Base-by-base conservation (phyloP, 1,140 invertebrate species). In the Drosophila navojoa region DNA sequence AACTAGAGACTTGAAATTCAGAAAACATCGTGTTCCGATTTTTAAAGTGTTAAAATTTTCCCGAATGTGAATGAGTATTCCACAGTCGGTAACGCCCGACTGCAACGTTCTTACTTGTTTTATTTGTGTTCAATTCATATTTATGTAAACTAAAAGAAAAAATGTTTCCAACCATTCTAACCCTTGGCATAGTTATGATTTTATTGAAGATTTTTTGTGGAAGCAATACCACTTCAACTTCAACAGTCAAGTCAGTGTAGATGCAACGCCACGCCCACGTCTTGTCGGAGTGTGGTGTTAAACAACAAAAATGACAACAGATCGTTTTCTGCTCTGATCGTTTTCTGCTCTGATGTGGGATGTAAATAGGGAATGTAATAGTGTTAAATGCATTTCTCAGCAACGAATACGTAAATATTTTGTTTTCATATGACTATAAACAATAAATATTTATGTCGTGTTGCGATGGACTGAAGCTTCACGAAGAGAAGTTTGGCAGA, bases 361-460 rank as follows among this genome's bases (percentile, higher is more conserved):
- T 64, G 76, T 38, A 57, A 61, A 25, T 40, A 32, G 35, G 55
- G 38, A 15, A 15, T 15, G 10, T 32, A 25, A 58, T 52, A 72
- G 62, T 22, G 35, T 59, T 44, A 64, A 62, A 74, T 61, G 45
- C 35, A 38, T 57, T 79, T 80, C 54, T 66, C 63, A 47, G 47
- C 27, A 35, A 54, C 54, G 71, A 57, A 44, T 27, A 55, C 71
- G 67, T 82, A 82, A 87, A 87, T 89, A 79, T 89, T 89, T 71
- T 77, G 62, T 35, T 44, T 57, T 38, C 61, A 63, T 74, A 61
- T 60, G 60, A 35, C 42, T 47, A 62, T 62, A 71, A 71, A 68
- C 72, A 76, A 82, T 80, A 84, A 87, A 87, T 89, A 79, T 87
- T 82, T 89, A 79, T 74, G 68, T 60, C 53, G 29, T 53, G 64